These are phyloP conservation scores for Plebejus melissa DNA, from an alignment of 2,888 invertebrate species.

Conservation along the genomic window DNA sequence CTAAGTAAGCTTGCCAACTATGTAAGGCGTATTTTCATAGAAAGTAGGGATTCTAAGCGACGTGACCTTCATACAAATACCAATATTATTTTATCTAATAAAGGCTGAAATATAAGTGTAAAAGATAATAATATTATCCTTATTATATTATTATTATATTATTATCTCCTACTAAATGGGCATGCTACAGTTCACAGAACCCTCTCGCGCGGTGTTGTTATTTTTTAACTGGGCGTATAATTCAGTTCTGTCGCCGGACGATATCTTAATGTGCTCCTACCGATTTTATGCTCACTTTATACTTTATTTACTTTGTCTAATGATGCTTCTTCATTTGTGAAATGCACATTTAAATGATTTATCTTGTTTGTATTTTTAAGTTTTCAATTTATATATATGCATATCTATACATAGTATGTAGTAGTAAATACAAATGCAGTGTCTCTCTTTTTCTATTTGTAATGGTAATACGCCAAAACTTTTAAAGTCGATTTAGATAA, in stretches of 20 bases:
- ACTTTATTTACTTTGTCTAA: neutral
- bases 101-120: neutral
- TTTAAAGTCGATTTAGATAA: too few relatives aligned
- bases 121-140: neutral
- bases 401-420: too few relatives aligned
- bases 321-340: neutral
- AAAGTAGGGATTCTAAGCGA: too few relatives aligned
- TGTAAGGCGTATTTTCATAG: too few relatives aligned
- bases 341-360: neutral
- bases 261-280: slow-evolving; percentile 61
- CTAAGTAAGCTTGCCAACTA: too few relatives aligned
- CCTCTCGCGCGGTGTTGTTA: slow-evolving; percentile 41
- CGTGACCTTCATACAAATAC: too few relatives aligned
- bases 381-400: neutral
- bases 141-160: too few relatives aligned
- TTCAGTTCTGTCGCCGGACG: slow-evolving; percentile 57
- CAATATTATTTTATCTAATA: too few relatives aligned
- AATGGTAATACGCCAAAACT: too few relatives aligned
- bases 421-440: too few relatives aligned
- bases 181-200: slow-evolving; percentile 37
- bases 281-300: slow-evolving; percentile 33
- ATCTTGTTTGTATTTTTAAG: neutral
- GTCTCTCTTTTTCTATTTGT: too few relatives aligned
- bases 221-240: slow-evolving; percentile 65
- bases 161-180: neutral